Evolutionary conservation across 2,888 invertebrate species (phyloP), one percentile per base, ranked within the genome.

Genomic region (Deladenus siricidicola): DNA sequence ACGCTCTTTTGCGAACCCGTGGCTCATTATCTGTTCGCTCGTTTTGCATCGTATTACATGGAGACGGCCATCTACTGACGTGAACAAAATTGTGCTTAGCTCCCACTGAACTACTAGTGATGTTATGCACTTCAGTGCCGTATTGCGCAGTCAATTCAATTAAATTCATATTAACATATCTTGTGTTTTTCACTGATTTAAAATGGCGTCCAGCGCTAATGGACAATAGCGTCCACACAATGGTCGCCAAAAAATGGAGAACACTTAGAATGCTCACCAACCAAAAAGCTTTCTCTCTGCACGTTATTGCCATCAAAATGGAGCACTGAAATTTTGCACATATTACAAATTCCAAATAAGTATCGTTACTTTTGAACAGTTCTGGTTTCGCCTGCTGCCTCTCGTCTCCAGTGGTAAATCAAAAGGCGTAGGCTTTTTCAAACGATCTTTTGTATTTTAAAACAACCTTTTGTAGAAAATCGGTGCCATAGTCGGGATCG

Each of bases 211-310:
- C 3, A 17, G 19, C 14, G 50, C 26, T n/a, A 21, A 49, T 3
- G 29, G 56, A 50, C 29, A 56, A 34, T 29, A 60, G 30, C n/a
- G 49, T 44, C 60, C 60, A 60, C 34, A 60, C 17, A 0, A 60
- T 10, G 17, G 58, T 44, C 23, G 56, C 29, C 3, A 59, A 23
- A 23, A 50, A 30, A 23, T 64, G 64, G 8, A 42, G 30, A n/a
- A 44, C 21, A n/a, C 59, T 47, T n/a, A 64, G 49, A 17, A 65
- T 8, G n/a, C 65, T 50, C 19, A 64, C 47, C 43, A 64, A 42
- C 44, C 47, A 61, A 42, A 64, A 64, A 8, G 57, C 50, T 19
- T 58, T 24, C 21, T 56, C 39, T 24, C 65, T 65, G 29, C 65
- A 55, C 44, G 56, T 57, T 44, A 64, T 59, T 10, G 65, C 64